These are phyloP conservation scores for Rhizoglyphus robini DNA, from an alignment of 1,140 invertebrate species.

Conservation along the genomic window DNA sequence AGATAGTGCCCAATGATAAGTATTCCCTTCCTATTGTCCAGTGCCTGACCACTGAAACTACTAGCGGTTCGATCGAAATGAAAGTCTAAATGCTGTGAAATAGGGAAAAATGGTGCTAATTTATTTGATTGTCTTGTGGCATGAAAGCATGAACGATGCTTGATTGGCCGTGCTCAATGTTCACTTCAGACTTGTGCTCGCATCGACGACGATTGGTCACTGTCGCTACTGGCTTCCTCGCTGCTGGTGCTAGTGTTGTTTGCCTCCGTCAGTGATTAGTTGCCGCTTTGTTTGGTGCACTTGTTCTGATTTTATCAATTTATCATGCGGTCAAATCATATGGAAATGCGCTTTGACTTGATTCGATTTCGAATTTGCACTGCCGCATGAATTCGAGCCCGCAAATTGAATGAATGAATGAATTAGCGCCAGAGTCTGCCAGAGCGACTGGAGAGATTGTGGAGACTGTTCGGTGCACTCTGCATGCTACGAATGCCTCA, in stretches of 20 bases:
- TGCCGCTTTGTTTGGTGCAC: not conserved
- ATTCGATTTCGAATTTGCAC: not conserved
- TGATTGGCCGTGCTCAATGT: too few relatives aligned
- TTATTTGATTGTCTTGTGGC: not conserved
- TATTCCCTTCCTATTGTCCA: too few relatives aligned
- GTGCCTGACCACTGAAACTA: too few relatives aligned
- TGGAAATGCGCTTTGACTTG: not conserved
- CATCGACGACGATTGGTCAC: too few relatives aligned
- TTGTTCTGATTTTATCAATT: slow-evolving; percentile 5
- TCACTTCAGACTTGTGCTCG: too few relatives aligned
- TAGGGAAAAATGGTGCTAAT: not conserved
- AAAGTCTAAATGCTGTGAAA: not conserved
- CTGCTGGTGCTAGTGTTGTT: too few relatives aligned
- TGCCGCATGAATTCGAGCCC: not conserved
- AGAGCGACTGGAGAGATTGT: not conserved
- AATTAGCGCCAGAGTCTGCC: not conserved
- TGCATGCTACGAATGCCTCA: too few relatives aligned
- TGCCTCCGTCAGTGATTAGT: slow-evolving; percentile 9
- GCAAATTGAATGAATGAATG: slow-evolving; percentile 1
- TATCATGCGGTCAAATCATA: slow-evolving; percentile 11
- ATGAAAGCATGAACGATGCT: too few relatives aligned
- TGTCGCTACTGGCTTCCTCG: too few relatives aligned
- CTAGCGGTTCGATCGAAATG: not conserved
- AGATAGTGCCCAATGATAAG: not conserved
- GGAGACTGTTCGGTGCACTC: too few relatives aligned